Evolutionary conservation across 2,888 invertebrate genomes (phyloP).

Genomic region (Lymantria monacha): DNA sequence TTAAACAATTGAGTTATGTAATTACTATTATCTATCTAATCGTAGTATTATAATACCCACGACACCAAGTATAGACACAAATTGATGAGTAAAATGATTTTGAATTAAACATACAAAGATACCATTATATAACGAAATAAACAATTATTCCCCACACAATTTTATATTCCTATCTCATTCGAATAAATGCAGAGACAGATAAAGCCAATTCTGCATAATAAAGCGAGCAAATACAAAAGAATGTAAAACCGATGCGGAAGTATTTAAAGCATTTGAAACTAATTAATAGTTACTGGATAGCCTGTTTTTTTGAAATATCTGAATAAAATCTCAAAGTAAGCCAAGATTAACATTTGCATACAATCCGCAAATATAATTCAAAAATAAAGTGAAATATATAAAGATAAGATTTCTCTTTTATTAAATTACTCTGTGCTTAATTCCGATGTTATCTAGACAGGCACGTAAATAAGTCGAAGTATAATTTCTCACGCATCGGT

Average conservation of each 20-base stretch:
- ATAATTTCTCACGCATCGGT: constrained; percentile 17
- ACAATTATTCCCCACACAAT: constrained; percentile 49
- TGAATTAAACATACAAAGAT: constrained; percentile 36
- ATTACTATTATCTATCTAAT: constrained; percentile 8
- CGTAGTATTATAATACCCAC: constrained; percentile 17
- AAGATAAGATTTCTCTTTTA: no score
- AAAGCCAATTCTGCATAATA: constrained; percentile 58
- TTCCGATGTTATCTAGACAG: no score
- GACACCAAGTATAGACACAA: constrained; percentile 33
- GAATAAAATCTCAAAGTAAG: no score
- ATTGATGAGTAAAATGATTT: constrained; percentile 42
- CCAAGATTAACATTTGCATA: no score
- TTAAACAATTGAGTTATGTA: constrained; percentile 11
- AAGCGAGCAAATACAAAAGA: constrained; percentile 36
- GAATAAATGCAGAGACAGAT: constrained; percentile 76
- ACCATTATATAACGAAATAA: constrained; percentile 35
- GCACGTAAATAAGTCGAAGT: not conserved
- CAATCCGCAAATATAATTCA: no score
- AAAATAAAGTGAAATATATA: no score
- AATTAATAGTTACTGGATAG: not conserved
- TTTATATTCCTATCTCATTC: constrained; percentile 63
- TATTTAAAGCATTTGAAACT: constrained; percentile 4
- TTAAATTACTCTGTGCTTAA: no score
- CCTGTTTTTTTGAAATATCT: not conserved
- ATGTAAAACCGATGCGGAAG: constrained; percentile 21